These are phyloP conservation scores for Mus musculus DNA, from an alignment of 2,113 vertebrate species.

Conservation along the genomic window GRCm39 chr9:63211501-63212000, in stretches of 20 bases:
- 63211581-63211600: slow-evolving; percentile 17
- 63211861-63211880: background rate
- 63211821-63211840: background rate
- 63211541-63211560: background rate
- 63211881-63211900: slow-evolving; percentile 10
- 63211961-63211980: slow-evolving; percentile 16
- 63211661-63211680: slow-evolving; percentile 17
- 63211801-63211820: background rate
- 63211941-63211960: slow-evolving; percentile 18
- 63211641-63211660: slow-evolving; percentile 32
- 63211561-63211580: background rate
- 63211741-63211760: background rate
- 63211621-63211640: background rate
- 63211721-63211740: background rate
- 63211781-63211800: background rate
- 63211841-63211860: slow-evolving; percentile 17
- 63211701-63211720: background rate
- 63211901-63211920: slow-evolving; percentile 36
- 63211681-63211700: background rate
- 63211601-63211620: background rate
- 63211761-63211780: background rate
- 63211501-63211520: background rate
- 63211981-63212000: slow-evolving; percentile 25
- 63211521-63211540: background rate
- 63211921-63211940: slow-evolving; percentile 34